phyloP scores from a whole-genome alignment of 2,888 invertebrate genomes.

The Mystacides longicornis region DNA sequence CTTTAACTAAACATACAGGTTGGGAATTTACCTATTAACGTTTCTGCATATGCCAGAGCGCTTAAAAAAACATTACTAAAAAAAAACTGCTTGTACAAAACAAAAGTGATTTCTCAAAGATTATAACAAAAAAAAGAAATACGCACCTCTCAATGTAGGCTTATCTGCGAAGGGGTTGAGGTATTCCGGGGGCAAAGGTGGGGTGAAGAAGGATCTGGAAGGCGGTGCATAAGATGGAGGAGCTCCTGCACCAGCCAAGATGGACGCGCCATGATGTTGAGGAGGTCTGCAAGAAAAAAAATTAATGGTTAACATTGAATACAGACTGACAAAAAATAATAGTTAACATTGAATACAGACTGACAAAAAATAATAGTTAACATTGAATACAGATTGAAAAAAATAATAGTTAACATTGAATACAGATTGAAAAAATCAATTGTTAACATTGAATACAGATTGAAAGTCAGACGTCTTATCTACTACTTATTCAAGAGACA shows the following conservation, averaged over 20 bases:
- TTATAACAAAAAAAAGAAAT: neutral
- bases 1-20: no score
- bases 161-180: constrained; percentile 84
- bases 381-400: neutral
- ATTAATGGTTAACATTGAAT: no score
- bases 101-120: neutral
- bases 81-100: neutral
- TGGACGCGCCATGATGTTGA: constrained; percentile 51
- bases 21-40: no score
- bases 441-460: neutral
- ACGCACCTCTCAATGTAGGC: constrained; percentile 67
- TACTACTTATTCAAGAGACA: no score
- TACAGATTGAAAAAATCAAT: neutral
- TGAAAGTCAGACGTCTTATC: neutral
- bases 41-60: no score
- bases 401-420: no score
- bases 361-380: neutral
- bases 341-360: neutral
- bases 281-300: constrained; percentile 36
- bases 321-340: neutral
- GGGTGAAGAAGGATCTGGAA: constrained; percentile 70
- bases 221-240: constrained; percentile 80
- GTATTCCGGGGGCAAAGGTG: constrained; percentile 76
- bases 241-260: constrained; percentile 59
- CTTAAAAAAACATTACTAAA: neutral